Base-by-base conservation (phyloP, 2,888 invertebrate genomes). In the Tholera decimalis region DNA sequence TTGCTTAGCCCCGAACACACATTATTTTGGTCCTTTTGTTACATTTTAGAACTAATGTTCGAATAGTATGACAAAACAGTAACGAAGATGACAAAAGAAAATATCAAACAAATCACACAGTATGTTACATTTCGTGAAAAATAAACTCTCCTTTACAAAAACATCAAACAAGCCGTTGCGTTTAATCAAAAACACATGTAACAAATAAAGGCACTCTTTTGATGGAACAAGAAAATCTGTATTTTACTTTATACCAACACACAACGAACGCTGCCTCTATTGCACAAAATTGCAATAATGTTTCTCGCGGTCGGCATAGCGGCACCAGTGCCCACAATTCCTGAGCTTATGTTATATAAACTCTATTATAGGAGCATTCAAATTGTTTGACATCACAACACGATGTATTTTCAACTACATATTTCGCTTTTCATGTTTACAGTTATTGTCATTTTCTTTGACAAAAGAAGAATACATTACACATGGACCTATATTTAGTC, bases 1-100 rank as follows among this genome's bases (percentile, higher is more conserved):
- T 76, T 68, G 57, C 73, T 82, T 70, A 73, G 30, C 57, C 53
- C 59, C 43, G 61, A 33, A 68, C 47, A 60, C 33, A 39, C 60
- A 60, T 64, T 56, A 56, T 59, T 65, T 24, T 64, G 28, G 49
- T 61, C 73, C 60, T 56, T 66, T 63, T 69, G 43, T 64, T 44
- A 62, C 43, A 54, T 73, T 51, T 56, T 43, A 56, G 30, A 28
- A 65, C 59, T 67, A 54, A 68, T 72, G 67, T 54, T 49, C 44
- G 8, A 60, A 60, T 35, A 37, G n/a, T 35, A 24, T 30, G 50
- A 28, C 33, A 53, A 53, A 68, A 54, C 18, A 64, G n/a, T 18
- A 30, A 41, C 43, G 35, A 39, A 18, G 28, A 41, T 35, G 5
- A 60, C 26, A 35, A 11, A 53, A 41, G 6, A 28, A 28, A 28